These are phyloP conservation scores for Nomada fabriciana DNA, from an alignment of 2,888 invertebrate genomes.

Conservation along the genomic window DNA sequence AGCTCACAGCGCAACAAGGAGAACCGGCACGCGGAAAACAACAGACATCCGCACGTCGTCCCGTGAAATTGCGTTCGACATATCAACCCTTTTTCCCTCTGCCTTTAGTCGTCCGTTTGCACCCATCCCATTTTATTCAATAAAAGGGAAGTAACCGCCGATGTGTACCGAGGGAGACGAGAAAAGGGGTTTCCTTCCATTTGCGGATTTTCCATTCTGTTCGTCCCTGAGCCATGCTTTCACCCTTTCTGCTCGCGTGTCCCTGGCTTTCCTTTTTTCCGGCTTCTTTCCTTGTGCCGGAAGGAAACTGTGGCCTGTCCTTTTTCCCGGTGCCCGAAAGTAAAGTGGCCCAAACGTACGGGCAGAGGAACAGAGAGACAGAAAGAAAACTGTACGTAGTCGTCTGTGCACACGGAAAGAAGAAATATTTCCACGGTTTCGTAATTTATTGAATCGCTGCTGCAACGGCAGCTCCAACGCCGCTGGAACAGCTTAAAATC, in stretches of 20 bases:
- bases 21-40: slow-evolving; percentile 11
- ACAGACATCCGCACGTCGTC: slow-evolving; percentile 24
- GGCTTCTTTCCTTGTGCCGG: slow-evolving; percentile 6
- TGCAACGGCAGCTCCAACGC: slow-evolving; percentile 61
- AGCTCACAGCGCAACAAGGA: background rate
- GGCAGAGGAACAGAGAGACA: slow-evolving; percentile 39
- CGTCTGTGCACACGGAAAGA: slow-evolving; percentile 23
- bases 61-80: slow-evolving; percentile 46
- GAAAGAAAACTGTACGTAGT: background rate
- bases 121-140: slow-evolving; percentile 43
- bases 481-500: slow-evolving; percentile 45
- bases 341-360: slow-evolving; percentile 44
- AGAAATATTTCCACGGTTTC: slow-evolving; percentile 73
- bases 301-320: slow-evolving; percentile 40
- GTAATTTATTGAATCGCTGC: slow-evolving; percentile 75
- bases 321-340: slow-evolving; percentile 53
- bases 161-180: slow-evolving; percentile 18
- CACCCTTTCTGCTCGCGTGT: slow-evolving; percentile 20
- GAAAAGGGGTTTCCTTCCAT: slow-evolving; percentile 52
- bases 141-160: slow-evolving; percentile 49
- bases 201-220: slow-evolving; percentile 59
- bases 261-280: slow-evolving; percentile 11
- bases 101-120: background rate
- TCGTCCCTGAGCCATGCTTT: slow-evolving; percentile 23
- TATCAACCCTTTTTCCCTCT: background rate